A percentile compares a stretch with the other conserved stretches of the same genome.
Conservation (phyloP, 2,888 invertebrate genomes). For the Brachyptera putata region DNA sequence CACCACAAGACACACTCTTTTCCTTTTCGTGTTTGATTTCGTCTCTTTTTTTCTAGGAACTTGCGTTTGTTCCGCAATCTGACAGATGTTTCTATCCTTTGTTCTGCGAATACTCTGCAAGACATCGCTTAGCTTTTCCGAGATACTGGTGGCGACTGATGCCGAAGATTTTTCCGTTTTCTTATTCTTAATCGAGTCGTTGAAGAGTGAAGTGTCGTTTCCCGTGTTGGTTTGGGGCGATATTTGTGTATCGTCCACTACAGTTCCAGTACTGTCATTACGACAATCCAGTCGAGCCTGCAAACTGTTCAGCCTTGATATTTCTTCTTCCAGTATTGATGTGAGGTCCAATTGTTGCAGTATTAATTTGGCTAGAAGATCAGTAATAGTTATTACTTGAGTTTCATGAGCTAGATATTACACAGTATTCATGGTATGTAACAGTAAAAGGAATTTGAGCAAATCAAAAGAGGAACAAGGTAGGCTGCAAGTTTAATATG, state of each 20-base stretch:
- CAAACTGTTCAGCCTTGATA: constrained; percentile 36
- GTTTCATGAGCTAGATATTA: too few species aligned
- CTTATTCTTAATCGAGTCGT: background rate
- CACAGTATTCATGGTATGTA: too few species aligned
- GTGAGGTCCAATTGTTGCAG: constrained; percentile 47
- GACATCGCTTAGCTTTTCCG: constrained; percentile 23
- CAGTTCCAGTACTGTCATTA: background rate
- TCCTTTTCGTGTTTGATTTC: constrained; percentile 9
- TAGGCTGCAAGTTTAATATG: too few species aligned
- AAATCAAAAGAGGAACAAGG: too few species aligned
- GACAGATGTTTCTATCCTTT: constrained; percentile 25
- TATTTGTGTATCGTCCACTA: background rate
- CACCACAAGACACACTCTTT: too few species aligned
- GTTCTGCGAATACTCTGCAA: constrained; percentile 24
- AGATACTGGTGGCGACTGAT: background rate
- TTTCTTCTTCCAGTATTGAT: constrained; percentile 51
- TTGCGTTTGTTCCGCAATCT: constrained; percentile 21
- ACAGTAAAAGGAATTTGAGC: too few species aligned
- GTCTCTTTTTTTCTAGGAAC: background rate
- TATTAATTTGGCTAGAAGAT: constrained; percentile 46
- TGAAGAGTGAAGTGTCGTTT: background rate
- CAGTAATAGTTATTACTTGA: too few species aligned
- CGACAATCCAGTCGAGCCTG: background rate
- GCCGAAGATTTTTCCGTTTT: background rate
- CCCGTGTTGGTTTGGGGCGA: too few species aligned